Base-by-base conservation (phyloP, 2,888 invertebrate genomes). In the Torymus auratus region DNA sequence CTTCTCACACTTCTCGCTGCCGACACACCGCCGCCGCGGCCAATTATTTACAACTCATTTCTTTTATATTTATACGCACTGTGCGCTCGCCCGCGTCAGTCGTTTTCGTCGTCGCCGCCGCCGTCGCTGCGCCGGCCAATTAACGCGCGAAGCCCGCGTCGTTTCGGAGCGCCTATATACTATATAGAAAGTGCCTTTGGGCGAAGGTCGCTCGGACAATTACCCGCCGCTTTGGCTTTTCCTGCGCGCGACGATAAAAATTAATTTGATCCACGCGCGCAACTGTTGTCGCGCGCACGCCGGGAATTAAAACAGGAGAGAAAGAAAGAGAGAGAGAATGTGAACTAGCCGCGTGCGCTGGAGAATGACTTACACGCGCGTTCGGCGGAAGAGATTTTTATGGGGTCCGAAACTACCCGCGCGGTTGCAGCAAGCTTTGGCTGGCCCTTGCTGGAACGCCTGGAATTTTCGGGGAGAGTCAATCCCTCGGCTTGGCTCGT, bases 371-470 rank as follows among this genome's bases (percentile, higher is more conserved):
- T 64, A 71, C 65, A 71, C 62, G 80, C 75, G 28, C 20, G 68
- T 17, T 85, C 84, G 85, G 83, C 86, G 86, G 86, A 87, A 88
- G 87, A 89, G 86, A 90, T 89, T 90, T 88, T 89, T 89, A 89
- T 88, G 87, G 86, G 79, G 83, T 82, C 83, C 83, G 74, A 78
- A 72, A 83, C 83, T 84, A 83, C 73, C 82, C 77, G 81, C 82
- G 82, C 77, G 20, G 1, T 2, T 2, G 82, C 85, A 61, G 80
- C n/a, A n/a, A n/a, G n/a, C 58, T 28, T 28, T 28, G 28, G 28
- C 7, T 7, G 28, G 28, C 28, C 28, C 28, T 4, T 60, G 61
- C 60, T 76, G 60, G 86, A 86, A 87, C 86, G 86, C 83, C 70
- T 85, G 87, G 88, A 87, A 88, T 81, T 81, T 81, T 78, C 78